These are phyloP conservation scores for Temnothorax rugatulus DNA, from an alignment of 2,888 invertebrate genomes.

Conservation along the genomic window DNA sequence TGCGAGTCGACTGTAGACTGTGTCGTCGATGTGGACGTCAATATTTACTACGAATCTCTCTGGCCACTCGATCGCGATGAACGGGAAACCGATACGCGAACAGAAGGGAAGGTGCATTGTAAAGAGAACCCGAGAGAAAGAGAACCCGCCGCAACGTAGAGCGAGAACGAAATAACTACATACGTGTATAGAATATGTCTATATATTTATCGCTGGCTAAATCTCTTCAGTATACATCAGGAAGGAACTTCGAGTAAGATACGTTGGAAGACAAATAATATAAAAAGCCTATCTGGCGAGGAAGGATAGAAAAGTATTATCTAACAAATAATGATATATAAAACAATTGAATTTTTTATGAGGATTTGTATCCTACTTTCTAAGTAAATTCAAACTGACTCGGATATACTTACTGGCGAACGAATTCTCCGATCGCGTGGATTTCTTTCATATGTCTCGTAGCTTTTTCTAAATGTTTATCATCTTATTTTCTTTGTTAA, in stretches of 20 bases:
- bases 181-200: background rate
- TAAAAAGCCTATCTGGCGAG: background rate
- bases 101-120: slow-evolving; percentile 16
- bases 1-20: slow-evolving; percentile 32
- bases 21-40: slow-evolving; percentile 59
- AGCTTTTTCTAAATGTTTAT: no score
- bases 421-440: no score
- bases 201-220: background rate
- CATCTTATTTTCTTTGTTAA: no score
- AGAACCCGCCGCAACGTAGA: background rate
- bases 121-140: background rate
- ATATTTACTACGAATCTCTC: slow-evolving; percentile 63
- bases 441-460: no score
- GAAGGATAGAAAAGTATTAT: background rate
- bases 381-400: no score
- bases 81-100: slow-evolving; percentile 43
- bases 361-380: no score
- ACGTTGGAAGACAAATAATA: background rate
- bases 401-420: no score
- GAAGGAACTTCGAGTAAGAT: background rate
- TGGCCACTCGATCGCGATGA: slow-evolving; percentile 47
- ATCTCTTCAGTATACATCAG: slow-evolving; percentile 19
- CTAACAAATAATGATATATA: background rate
- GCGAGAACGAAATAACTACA: background rate
- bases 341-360: background rate